Evolutionary conservation across 2,797 vertebrate species (phyloP), one percentile per base, ranked within the genome.

Genomic region (Cuculus canorus): DNA sequence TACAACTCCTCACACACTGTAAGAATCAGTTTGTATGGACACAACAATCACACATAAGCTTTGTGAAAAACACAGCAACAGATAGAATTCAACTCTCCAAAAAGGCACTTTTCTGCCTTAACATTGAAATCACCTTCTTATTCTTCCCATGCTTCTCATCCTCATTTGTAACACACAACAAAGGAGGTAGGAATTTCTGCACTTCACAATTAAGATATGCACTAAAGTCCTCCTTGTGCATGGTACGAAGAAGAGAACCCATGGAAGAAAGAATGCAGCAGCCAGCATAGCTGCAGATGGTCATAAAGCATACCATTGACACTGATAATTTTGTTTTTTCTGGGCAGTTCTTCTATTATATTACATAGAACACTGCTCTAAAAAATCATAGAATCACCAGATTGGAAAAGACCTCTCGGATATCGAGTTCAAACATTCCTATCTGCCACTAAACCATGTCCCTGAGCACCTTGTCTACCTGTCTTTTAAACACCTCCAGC

Each of bases 361-460:
- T 35, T 77, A 91, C 60, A 89, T 3, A 88, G 52, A 94, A 91
- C 45, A 81, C 24, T 50, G 68, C 50, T 68, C 80, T 93, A 91
- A 91, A n/a, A n/a, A n/a, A n/a, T n/a, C n/a, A n/a, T n/a, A n/a
- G n/a, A n/a, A n/a, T n/a, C n/a, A n/a, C n/a, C n/a, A n/a, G n/a
- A n/a, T n/a, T n/a, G n/a, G n/a, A n/a, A n/a, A n/a, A n/a, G n/a
- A n/a, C n/a, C n/a, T n/a, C n/a, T n/a, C n/a, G n/a, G n/a, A n/a
- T n/a, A n/a, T n/a, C n/a, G n/a, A n/a, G n/a, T n/a, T n/a, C n/a
- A n/a, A n/a, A n/a, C n/a, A n/a, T n/a, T n/a, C n/a, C n/a, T n/a
- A n/a, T n/a, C n/a, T n/a, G n/a, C n/a, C n/a, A n/a, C n/a, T n/a
- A n/a, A n/a, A n/a, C n/a, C n/a, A n/a, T n/a, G n/a, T n/a, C n/a